A percentile compares a stretch with the other conserved stretches of the same genome.
phyloP scores from a whole-genome alignment of 2,888 invertebrate species.

The Ophion ventricosus region DNA sequence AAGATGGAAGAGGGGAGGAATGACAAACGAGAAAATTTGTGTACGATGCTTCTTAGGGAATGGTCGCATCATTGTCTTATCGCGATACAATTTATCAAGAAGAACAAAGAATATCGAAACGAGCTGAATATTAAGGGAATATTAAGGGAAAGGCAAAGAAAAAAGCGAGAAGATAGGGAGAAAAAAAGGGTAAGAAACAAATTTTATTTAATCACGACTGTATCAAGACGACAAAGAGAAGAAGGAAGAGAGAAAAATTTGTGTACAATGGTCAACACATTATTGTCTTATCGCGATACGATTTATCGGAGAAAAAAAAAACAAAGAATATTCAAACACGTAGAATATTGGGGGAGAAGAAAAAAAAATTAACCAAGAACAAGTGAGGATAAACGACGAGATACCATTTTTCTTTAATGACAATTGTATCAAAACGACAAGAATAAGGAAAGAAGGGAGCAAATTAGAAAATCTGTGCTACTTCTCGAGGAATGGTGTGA shows the following conservation, averaged over 20 bases:
- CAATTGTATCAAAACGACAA: not conserved
- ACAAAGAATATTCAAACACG: not conserved
- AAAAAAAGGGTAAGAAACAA: not conserved
- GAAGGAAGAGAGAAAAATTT: not conserved
- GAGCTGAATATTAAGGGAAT: not conserved
- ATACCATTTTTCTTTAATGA: not conserved
- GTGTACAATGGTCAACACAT: not conserved
- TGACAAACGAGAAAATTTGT: constrained; percentile 1
- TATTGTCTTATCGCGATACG: not conserved
- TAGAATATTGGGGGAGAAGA: not conserved
- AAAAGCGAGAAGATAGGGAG: not conserved
- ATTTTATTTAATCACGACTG: not conserved
- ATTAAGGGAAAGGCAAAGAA: not conserved
- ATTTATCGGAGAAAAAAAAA: constrained; percentile 1
- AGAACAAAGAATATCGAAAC: not conserved
- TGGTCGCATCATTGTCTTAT: not conserved
- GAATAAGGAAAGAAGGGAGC: not conserved
- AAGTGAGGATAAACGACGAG: not conserved
- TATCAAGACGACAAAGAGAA: not conserved
- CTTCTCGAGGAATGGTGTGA: not conserved
- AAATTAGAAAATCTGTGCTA: too few relatives aligned
- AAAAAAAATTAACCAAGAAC: not conserved
- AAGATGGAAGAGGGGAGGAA: constrained; percentile 10
- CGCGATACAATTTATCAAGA: not conserved
- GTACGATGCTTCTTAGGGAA: not conserved